Conservation (phyloP, 2,888 invertebrate species). For the Erpobdella octoculata region DNA sequence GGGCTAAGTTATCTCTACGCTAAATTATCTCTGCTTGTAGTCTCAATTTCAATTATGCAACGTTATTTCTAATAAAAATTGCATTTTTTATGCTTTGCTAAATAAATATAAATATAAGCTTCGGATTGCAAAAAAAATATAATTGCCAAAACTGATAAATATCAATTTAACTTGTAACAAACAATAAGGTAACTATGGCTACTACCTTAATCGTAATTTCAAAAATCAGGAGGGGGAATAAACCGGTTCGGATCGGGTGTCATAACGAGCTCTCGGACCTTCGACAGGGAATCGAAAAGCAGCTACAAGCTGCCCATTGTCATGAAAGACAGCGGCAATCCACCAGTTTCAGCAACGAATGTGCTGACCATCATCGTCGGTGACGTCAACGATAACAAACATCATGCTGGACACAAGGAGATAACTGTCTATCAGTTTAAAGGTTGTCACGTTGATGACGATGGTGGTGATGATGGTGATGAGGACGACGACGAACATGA, state of each 20-base stretch:
- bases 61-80: too few relatives aligned
- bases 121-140: too few relatives aligned
- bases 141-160: too few relatives aligned
- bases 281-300: slow-evolving; percentile 90
- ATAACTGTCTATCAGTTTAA: slow-evolving; percentile 94
- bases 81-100: too few relatives aligned
- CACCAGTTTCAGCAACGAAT: slow-evolving; percentile 77
- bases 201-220: too few relatives aligned
- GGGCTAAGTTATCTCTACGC: too few relatives aligned
- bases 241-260: slow-evolving; percentile 78
- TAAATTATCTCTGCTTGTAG: too few relatives aligned
- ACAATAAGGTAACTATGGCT: too few relatives aligned
- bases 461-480: neutral
- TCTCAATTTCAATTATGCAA: too few relatives aligned
- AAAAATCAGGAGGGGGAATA: slow-evolving; percentile 38
- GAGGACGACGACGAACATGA: neutral
- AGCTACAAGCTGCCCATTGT: slow-evolving; percentile 93
- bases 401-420: slow-evolving; percentile 91
- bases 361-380: slow-evolving; percentile 90
- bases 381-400: slow-evolving; percentile 95
- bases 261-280: slow-evolving; percentile 82
- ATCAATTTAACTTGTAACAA: too few relatives aligned
- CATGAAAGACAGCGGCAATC: slow-evolving; percentile 90
- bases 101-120: too few relatives aligned
- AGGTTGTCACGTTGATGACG: slow-evolving; percentile 57